A percentile compares a stretch with the other conserved stretches of the same genome.
phyloP scores from a whole-genome alignment of 1,140 invertebrate species.

The Ptiloglossa arizonensis region DNA sequence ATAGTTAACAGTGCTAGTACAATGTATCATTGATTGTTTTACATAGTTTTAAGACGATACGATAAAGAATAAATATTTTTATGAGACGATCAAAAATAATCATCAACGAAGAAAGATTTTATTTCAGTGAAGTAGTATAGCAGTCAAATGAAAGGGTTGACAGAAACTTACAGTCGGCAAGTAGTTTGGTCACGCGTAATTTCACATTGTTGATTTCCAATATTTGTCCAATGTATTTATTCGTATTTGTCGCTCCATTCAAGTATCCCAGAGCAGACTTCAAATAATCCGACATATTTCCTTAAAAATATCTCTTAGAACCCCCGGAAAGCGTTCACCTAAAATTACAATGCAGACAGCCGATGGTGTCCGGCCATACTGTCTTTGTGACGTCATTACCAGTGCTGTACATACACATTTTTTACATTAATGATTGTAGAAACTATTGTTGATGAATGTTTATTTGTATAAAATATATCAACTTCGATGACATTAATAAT shows the following conservation, averaged over 20 bases:
- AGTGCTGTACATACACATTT: conserved; percentile 24
- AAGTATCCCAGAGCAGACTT: conserved; percentile 78
- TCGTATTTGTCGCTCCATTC: conserved; percentile 78
- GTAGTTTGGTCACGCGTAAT: conserved; percentile 93
- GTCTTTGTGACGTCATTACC: conserved; percentile 67
- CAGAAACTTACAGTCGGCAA: conserved; percentile 92
- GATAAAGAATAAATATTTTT: not conserved
- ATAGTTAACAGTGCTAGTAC: not conserved
- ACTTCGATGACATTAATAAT: not conserved
- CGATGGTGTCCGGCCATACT: conserved; percentile 79
- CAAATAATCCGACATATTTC: conserved; percentile 80
- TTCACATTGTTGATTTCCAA: conserved; percentile 95
- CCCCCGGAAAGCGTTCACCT: conserved; percentile 54
- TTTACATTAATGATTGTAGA: not conserved
- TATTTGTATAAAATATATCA: not conserved
- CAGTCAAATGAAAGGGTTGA: conserved; percentile 53
- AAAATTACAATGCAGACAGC: conserved; percentile 71
- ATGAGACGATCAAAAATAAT: not conserved
- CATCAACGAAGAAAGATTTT: not conserved
- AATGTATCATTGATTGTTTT: not conserved
- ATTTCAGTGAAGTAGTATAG: not conserved
- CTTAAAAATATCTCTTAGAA: conserved; percentile 58
- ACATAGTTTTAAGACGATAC: not conserved
- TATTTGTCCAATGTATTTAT: conserved; percentile 95
- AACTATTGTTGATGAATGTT: not conserved